Conservation (phyloP, 2,888 invertebrate species). For the Leptura quadrifasciata region DNA sequence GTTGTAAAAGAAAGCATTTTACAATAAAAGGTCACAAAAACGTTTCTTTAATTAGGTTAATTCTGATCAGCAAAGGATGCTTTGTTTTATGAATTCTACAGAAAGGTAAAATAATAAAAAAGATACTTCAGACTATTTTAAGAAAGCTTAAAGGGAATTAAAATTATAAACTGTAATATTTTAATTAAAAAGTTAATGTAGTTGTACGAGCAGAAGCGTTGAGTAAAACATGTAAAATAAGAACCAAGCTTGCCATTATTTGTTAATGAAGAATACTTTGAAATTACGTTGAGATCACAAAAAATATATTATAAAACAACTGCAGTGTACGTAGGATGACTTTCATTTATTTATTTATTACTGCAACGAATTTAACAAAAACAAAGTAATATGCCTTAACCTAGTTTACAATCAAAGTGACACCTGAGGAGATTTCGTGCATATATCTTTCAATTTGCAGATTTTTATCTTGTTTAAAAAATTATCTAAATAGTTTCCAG, state of each 20-base stretch:
- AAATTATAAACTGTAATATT: neutral
- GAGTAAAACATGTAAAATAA: neutral
- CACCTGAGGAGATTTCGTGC: too few species aligned
- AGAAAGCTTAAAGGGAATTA: neutral
- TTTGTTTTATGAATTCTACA: neutral
- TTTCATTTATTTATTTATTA: too few species aligned
- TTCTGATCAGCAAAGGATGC: neutral
- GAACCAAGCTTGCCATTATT: neutral
- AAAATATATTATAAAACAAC: too few species aligned
- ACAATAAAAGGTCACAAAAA: neutral
- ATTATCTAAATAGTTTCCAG: too few species aligned
- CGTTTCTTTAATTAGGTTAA: conserved; percentile 3
- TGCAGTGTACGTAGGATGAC: too few species aligned
- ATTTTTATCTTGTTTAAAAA: too few species aligned
- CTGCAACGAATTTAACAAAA: too few species aligned
- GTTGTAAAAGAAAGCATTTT: neutral
- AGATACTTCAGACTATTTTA: neutral
- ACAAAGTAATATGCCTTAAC: too few species aligned
- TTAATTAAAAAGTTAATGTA: neutral
- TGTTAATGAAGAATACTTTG: too few species aligned
- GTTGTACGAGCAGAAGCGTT: neutral
- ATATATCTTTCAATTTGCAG: too few species aligned
- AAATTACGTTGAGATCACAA: too few species aligned
- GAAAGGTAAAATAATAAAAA: neutral
- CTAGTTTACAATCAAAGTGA: too few species aligned